Conservation (phyloP, 2,113 vertebrate species). For the Cnemophilus loriae region DNA sequence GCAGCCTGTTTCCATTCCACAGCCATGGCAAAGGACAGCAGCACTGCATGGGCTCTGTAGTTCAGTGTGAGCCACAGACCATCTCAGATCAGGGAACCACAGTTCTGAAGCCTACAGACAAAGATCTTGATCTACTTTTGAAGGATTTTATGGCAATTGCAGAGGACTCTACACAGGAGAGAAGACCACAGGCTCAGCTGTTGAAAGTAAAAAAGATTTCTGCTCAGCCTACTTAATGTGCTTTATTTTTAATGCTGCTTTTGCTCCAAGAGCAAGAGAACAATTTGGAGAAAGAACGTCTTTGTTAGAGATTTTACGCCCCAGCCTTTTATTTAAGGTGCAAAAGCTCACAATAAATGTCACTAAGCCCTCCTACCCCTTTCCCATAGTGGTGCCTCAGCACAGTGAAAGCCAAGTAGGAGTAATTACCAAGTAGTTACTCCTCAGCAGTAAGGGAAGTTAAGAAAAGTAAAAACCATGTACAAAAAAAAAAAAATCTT, state of each 20-base stretch:
- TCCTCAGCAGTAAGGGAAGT: neutral
- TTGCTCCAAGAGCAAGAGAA: neutral
- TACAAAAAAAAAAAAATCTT: neutral
- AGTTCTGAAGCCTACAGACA: neutral
- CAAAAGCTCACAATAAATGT: neutral
- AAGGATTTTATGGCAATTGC: neutral
- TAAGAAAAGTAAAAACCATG: neutral
- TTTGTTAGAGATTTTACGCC: slow-evolving; percentile 39
- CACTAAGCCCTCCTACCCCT: neutral
- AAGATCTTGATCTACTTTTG: neutral
- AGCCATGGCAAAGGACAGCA: neutral
- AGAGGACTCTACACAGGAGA: neutral
- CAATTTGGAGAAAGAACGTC: slow-evolving; percentile 8
- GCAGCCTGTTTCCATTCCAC: neutral
- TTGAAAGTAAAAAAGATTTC: neutral
- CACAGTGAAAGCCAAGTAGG: neutral
- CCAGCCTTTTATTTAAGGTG: slow-evolving; percentile 23
- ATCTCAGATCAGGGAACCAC: accelerated
- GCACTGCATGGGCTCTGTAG: accelerated
- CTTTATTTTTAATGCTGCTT: slow-evolving; percentile 32
- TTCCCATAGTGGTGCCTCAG: slow-evolving; percentile 1
- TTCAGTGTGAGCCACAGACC: neutral
- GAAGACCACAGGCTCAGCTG: neutral
- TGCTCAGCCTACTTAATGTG: neutral
- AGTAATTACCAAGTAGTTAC: neutral